phyloP scores from a whole-genome alignment of 2,888 invertebrate genomes.

The Noctua fimbriata region DNA sequence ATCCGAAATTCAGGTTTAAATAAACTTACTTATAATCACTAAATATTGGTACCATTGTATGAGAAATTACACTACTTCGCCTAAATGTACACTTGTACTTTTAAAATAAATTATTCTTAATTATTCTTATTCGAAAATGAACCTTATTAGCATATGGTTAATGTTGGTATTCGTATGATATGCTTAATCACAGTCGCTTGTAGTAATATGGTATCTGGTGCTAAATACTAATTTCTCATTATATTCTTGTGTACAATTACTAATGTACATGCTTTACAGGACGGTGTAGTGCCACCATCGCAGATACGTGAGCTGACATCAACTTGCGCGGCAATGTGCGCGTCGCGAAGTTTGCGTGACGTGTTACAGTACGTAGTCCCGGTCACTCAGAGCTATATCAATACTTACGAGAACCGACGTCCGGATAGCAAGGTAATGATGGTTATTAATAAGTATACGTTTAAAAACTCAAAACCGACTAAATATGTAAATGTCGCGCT shows the following conservation, averaged over 20 bases:
- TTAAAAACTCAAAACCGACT: neutral
- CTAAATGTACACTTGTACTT: too few species aligned
- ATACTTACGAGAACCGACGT: constrained; percentile 71
- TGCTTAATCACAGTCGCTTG: neutral
- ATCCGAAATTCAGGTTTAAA: neutral
- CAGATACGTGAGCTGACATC: constrained; percentile 89
- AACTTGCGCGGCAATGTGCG: constrained; percentile 96
- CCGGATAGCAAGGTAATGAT: constrained; percentile 77
- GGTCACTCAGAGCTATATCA: constrained; percentile 78
- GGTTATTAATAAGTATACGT: neutral
- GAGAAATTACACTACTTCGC: too few species aligned
- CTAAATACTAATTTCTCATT: neutral
- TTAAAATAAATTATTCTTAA: too few species aligned
- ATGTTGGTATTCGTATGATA: neutral
- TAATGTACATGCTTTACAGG: constrained; percentile 68
- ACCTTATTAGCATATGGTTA: neutral
- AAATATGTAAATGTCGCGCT: neutral
- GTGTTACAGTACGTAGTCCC: constrained; percentile 85
- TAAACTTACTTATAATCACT: too few species aligned
- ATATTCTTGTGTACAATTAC: neutral
- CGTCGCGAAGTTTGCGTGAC: constrained; percentile 85
- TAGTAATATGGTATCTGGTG: neutral
- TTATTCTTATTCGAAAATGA: neutral
- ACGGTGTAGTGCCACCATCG: constrained; percentile 78
- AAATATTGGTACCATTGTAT: too few species aligned